Evolutionary conservation across 1,140 invertebrate genomes (phyloP).

Genomic region (Cephus cinctus): DNA sequence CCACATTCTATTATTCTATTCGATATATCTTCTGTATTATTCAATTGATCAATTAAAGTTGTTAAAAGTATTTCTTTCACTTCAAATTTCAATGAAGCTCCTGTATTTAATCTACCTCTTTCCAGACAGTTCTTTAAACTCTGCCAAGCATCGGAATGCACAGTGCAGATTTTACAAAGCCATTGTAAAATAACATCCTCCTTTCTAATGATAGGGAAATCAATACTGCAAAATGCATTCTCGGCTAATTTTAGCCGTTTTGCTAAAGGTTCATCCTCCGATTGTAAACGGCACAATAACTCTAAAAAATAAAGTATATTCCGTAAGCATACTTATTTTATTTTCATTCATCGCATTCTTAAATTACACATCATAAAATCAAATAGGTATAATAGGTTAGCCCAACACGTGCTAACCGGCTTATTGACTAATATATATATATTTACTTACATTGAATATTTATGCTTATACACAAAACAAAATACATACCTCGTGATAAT

Average conservation of each 20-base stretch:
- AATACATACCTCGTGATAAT: slow-evolving; percentile 26
- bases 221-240: slow-evolving; percentile 29
- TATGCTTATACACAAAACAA: neutral
- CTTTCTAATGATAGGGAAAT: slow-evolving; percentile 29
- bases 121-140: slow-evolving; percentile 29
- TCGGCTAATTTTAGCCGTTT: slow-evolving; percentile 47
- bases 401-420: slow-evolving; percentile 4
- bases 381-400: neutral
- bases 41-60: slow-evolving; percentile 20
- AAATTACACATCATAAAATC: neutral
- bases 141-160: slow-evolving; percentile 20
- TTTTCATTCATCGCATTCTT: neutral
- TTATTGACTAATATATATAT: neutral
- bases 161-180: slow-evolving; percentile 23
- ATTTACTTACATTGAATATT: slow-evolving; percentile 1
- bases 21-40: slow-evolving; percentile 2
- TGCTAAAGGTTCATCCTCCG: slow-evolving; percentile 27
- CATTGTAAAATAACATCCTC: slow-evolving; percentile 34
- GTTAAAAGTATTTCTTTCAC: slow-evolving; percentile 26
- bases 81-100: slow-evolving; percentile 22
- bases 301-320: slow-evolving; percentile 25
- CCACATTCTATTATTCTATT: slow-evolving; percentile 21
- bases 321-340: neutral
- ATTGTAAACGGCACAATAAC: slow-evolving; percentile 22
- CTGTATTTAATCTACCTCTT: neutral